Evolutionary conservation across 2,888 invertebrate genomes (phyloP).

Genomic region (Zygogramma bicolorata): DNA sequence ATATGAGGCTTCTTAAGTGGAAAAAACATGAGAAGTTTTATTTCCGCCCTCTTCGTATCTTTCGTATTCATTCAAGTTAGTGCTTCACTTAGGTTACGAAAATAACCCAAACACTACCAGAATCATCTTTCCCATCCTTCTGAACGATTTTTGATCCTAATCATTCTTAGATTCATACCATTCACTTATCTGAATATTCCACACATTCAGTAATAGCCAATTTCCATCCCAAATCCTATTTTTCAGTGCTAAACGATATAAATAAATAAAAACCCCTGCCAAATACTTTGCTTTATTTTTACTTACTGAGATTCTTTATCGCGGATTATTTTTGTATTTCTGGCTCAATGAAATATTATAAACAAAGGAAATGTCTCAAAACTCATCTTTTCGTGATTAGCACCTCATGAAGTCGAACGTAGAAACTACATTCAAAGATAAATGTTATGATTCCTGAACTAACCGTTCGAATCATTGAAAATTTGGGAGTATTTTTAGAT

Average conservation of each 20-base stretch:
- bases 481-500: neutral
- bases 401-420: neutral
- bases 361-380: neutral
- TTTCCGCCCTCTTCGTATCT: too few species aligned
- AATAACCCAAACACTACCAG: too few species aligned
- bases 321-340: neutral
- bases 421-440: neutral
- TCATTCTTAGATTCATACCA: neutral
- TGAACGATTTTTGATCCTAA: too few species aligned
- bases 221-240: neutral
- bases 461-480: neutral
- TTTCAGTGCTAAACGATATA: neutral
- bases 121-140: too few species aligned
- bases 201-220: neutral
- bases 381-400: neutral
- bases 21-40: too few species aligned
- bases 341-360: neutral
- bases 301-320: neutral
- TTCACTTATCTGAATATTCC: neutral
- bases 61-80: too few species aligned
- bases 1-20: too few species aligned
- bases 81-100: too few species aligned
- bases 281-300: neutral
- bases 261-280: neutral
- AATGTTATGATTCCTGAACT: neutral